These are phyloP conservation scores for Agapornis canus DNA, from an alignment of 2,797 vertebrate genomes.

Conservation along the genomic window DNA sequence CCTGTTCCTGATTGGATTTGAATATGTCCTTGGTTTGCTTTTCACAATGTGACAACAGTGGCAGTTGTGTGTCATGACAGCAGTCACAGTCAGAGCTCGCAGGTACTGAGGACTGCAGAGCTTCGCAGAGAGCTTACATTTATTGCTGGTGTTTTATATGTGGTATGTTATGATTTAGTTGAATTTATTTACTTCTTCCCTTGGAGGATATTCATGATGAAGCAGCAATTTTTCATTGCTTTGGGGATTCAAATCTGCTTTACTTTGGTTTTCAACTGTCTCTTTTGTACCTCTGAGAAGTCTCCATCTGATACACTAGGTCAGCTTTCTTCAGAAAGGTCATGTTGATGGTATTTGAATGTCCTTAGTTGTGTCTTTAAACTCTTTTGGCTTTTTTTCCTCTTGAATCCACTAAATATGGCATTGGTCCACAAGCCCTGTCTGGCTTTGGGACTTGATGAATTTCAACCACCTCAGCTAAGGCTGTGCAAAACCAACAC, in stretches of 20 bases:
- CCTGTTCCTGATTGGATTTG: fast-evolving
- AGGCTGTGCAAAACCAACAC: not conserved
- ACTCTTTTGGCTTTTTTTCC: not conserved
- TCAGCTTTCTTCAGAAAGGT: not conserved
- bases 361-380: not conserved
- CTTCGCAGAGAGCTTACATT: fast-evolving
- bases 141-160: not conserved
- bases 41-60: fast-evolving
- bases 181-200: fast-evolving
- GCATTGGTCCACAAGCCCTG: not conserved
- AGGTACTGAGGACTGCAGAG: not conserved
- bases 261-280: not conserved
- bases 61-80: fast-evolving
- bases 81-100: fast-evolving
- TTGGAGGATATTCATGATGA: not conserved
- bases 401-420: not conserved
- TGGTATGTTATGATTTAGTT: not conserved
- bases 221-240: not conserved
- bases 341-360: not conserved
- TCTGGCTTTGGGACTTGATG: not conserved
- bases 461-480: fast-evolving
- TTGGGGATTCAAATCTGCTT: not conserved
- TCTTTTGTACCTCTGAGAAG: not conserved
- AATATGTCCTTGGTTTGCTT: not conserved
- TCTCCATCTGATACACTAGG: not conserved